Evolutionary conservation across 1,140 invertebrate species (phyloP).

Genomic region (Sinonovacula constricta): DNA sequence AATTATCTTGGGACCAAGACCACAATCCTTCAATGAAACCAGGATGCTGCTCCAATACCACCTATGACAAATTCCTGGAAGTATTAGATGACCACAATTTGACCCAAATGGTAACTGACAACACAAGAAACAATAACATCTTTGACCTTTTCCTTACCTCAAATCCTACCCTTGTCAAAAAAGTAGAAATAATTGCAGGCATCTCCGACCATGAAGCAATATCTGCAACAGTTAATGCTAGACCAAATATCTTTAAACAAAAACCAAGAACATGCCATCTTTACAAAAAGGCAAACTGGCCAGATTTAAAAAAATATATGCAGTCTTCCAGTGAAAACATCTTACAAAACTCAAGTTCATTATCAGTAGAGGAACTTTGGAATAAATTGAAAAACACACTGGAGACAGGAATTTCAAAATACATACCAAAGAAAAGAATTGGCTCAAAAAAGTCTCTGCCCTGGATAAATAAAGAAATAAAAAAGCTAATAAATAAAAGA

Average conservation of each 20-base stretch:
- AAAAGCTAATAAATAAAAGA: neutral
- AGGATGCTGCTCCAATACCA: neutral
- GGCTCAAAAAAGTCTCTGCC: neutral
- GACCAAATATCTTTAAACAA: neutral
- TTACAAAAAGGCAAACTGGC: neutral
- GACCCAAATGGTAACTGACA: slow-evolving; percentile 30
- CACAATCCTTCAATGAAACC: neutral
- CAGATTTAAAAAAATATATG: neutral
- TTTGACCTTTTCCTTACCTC: slow-evolving; percentile 35
- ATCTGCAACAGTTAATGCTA: neutral
- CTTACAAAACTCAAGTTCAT: neutral
- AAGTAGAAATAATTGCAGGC: neutral
- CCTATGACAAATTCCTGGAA: neutral
- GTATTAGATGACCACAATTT: slow-evolving; percentile 10
- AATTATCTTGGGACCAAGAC: neutral
- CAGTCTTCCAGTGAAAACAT: neutral
- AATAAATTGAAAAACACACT: neutral
- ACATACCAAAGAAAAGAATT: neutral
- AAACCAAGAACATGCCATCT: neutral
- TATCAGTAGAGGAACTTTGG: neutral
- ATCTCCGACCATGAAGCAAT: neutral
- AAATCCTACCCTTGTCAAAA: slow-evolving; percentile 19
- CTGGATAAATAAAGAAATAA: neutral
- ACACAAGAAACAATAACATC: slow-evolving; percentile 21
- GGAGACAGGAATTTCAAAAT: neutral